Evolutionary conservation across 2,888 invertebrate species (phyloP).

Genomic region (Phoenoteleia sp.): DNA sequence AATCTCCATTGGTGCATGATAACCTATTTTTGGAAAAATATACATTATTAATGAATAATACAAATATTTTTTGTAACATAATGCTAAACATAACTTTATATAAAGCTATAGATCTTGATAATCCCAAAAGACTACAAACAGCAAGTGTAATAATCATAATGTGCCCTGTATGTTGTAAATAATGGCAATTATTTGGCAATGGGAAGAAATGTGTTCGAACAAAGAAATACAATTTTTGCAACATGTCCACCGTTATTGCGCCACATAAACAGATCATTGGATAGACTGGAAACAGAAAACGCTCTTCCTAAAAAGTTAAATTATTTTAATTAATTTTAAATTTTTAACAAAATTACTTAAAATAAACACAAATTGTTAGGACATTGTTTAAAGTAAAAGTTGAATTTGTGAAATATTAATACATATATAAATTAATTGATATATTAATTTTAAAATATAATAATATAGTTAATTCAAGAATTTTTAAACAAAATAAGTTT

Average conservation of each 20-base stretch:
- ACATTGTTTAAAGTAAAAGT: too few species aligned
- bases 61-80: too few species aligned
- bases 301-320: constrained; percentile 88
- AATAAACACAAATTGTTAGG: too few species aligned
- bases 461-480: too few species aligned
- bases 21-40: constrained; percentile 85
- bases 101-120: constrained; percentile 88
- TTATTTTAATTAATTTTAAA: too few species aligned
- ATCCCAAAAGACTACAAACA: constrained; percentile 87
- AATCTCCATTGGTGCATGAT: constrained; percentile 96
- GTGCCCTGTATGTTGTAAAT: constrained; percentile 92
- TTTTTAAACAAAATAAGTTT: too few species aligned
- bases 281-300: constrained; percentile 97
- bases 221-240: constrained; percentile 92
- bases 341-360: too few species aligned
- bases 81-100: constrained; percentile 87
- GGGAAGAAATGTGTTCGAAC: constrained; percentile 81
- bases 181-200: constrained; percentile 87
- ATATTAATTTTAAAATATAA: too few species aligned
- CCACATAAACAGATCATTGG: constrained; percentile 95
- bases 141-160: constrained; percentile 90
- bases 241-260: constrained; percentile 92
- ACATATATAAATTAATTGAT: too few species aligned
- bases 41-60: background rate
- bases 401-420: too few species aligned